Base-by-base conservation (phyloP, 53 echinoderm and acorn worm species). In the Mesocentrotus franciscanus region DNA sequence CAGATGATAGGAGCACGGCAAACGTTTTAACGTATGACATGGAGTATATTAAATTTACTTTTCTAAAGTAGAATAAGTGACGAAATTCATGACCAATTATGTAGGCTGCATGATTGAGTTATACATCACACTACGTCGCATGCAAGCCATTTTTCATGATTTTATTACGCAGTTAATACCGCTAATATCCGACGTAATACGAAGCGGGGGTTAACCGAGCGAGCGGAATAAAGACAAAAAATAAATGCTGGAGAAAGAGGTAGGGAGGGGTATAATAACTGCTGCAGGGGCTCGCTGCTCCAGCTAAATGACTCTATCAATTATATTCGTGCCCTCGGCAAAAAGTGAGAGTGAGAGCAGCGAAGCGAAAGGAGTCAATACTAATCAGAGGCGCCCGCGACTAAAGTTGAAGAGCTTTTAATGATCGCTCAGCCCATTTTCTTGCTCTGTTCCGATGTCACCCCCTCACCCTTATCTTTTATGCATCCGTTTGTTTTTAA, bases 251-350 rank as follows among this genome's bases (percentile, higher is more conserved):
- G 22, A 16, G 22, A 39, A 42, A 81, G 81, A 16, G 36, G 9
- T 9, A 36, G 81, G 42, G 81, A 42, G 81, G 42, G 81, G 39
- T 26, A 27, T 72, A n/a, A 42, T 42, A 42, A 81, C 22, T 5
- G 81, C 81, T 42, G 81, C 81, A 42, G 81, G 36, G 39, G 36
- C 42, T 42, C 36, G 81, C 36, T 81, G 36, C 81, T 81, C 81
- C 81, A 81, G 39, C 81, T 81, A 81, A 81, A 81, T 81, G 81
- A 81, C 81, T 81, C 81, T 81, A 81, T 81, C 81, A 39, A 81
- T 81, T 81, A 81, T 81, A 42, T 18, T 42, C 81, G 81, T 81
- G 81, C 81, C 81, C 81, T 42, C 81, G 81, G 81, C 81, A 81
- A 81, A 39, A 81, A 81, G 81, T 39, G 81, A 81, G 81, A 81